Base-by-base conservation (phyloP, 1,140 invertebrate species). In the Spodoptera litura region DNA sequence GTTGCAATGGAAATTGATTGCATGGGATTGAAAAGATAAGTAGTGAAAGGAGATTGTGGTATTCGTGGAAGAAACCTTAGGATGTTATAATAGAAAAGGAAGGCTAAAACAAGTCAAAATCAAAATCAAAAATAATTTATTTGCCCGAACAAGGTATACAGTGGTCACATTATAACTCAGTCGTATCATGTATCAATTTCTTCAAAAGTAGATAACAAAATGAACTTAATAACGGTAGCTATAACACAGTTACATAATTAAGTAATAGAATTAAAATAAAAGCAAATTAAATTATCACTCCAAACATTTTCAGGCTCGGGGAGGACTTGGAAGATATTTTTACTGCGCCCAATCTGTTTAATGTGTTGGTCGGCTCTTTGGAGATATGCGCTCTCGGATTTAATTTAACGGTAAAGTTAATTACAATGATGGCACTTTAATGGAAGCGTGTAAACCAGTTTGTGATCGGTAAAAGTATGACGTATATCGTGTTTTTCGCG, bases 351-450 rank as follows among this genome's bases (percentile, higher is more conserved):
- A 93, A 93, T 81, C 84, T 93, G 53, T 90, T 90, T 72, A 93
- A 91, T 61, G 89, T 93, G 20, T 78, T 93, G 38, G 80, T 92
- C 31, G 91, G 90, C 56, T 92, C 92, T 11, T 44, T 92, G 38
- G 87, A 91, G 84, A 91, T 93, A 82, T 93, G 91, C 64, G 90
- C 88, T 51, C 85, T 93, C 9, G 89, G 90, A 55, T 93, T 93
- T 80, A 92, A 89, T 80, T 82, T 93, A 71, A 91, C 85, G 85
- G 92, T 92, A 85, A 82, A 58, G 78, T 78, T 66, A 64, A 78
- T 53, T 58, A 58, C 71, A 75, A 49, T 66, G n/a, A 20, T 66
- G 15, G 4, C 49, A 64, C 15, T 64, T 64, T 49, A 51, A 66
- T 20, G 15, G 10, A 49, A 25, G 3, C 15, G 49, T 61, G 58